Evolutionary conservation across 1,140 invertebrate genomes (phyloP).

Genomic region (Lysiphlebus fabarum): DNA sequence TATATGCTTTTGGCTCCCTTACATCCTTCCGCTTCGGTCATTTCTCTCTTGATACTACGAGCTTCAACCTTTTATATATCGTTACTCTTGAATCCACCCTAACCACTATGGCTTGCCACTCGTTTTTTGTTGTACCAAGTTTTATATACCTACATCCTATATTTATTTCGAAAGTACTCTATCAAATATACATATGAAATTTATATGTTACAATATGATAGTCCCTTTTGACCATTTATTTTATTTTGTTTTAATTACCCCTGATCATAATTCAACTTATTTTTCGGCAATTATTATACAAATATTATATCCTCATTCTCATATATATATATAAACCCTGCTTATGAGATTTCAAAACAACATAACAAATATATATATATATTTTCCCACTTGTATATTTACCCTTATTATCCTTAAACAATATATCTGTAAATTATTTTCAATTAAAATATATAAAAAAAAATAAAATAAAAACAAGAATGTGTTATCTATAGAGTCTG

Average conservation of each 20-base stretch:
- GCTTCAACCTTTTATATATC: constrained; percentile 6
- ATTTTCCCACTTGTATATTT: no score
- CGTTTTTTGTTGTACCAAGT: no score
- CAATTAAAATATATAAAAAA: no score
- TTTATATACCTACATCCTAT: no score
- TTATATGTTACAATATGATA: background rate
- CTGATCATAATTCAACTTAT: background rate
- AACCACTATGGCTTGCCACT: background rate
- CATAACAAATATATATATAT: no score
- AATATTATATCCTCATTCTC: no score
- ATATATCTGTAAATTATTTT: no score
- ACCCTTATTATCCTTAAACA: no score
- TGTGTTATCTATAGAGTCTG: no score
- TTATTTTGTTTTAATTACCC: background rate
- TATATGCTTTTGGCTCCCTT: constrained; percentile 20
- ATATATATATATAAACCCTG: no score
- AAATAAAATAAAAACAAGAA: no score
- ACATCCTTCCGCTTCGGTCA: constrained; percentile 24
- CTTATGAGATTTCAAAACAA: no score
- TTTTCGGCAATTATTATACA: background rate
- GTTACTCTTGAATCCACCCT: background rate
- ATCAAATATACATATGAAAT: constrained; percentile 11
- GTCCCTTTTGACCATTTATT: background rate
- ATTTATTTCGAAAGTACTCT: background rate
- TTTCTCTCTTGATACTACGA: constrained; percentile 24